Conservation (phyloP, 2,888 invertebrate species). For the Ennomos fuscantarius region DNA sequence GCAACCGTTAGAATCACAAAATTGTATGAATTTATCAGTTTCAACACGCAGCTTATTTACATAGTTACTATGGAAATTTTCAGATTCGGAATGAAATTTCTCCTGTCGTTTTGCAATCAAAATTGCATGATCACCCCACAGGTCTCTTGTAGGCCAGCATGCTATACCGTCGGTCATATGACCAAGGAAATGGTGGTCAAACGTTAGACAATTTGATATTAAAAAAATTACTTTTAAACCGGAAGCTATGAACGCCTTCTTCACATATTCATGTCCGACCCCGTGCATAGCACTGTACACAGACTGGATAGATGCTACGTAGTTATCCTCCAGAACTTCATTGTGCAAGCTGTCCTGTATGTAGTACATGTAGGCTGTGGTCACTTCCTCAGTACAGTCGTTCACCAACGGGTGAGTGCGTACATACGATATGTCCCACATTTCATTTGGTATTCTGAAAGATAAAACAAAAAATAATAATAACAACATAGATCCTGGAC, state of each 20-base stretch:
- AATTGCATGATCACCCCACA: too few species aligned
- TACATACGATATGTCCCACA: conserved; percentile 91
- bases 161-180: too few species aligned
- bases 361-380: conserved; percentile 87
- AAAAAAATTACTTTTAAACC: conserved; percentile 91
- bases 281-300: conserved; percentile 99
- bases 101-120: too few species aligned
- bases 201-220: too few species aligned
- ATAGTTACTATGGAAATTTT: too few species aligned
- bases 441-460: conserved; percentile 87
- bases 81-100: too few species aligned
- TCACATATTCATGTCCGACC: conserved; percentile 93
- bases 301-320: conserved; percentile 85
- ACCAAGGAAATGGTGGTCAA: too few species aligned
- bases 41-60: too few species aligned
- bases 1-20: too few species aligned
- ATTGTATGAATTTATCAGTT: too few species aligned
- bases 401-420: conserved; percentile 80
- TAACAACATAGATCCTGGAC: too few species aligned
- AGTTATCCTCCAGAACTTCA: conserved; percentile 82
- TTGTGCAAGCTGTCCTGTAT: conserved; percentile 83
- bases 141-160: too few species aligned
- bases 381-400: conserved; percentile 90
- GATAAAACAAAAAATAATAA: not conserved
- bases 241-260: conserved; percentile 89